Percentiles rank a stretch among this genome's conserved stretches.
These are phyloP conservation scores for Podarcis raffonei DNA, from an alignment of 2,113 vertebrate genomes.

Conservation along the genomic window DNA sequence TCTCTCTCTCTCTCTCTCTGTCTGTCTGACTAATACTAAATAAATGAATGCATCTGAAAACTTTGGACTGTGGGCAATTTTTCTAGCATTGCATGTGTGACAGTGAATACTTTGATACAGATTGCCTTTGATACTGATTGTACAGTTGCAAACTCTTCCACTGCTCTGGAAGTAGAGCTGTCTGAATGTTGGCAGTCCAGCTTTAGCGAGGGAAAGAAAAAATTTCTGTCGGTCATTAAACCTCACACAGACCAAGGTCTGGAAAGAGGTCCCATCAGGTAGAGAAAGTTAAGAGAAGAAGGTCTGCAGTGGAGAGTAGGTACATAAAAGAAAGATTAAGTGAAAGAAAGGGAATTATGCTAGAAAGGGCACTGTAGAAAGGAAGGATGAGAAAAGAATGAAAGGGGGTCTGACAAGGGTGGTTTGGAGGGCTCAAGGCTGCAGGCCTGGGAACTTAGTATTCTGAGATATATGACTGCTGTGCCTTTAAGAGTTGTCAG, in stretches of 20 bases:
- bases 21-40: background rate
- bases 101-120: background rate
- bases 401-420: too few relatives aligned
- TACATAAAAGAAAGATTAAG: background rate
- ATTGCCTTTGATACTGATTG: background rate
- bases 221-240: background rate
- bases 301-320: background rate
- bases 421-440: background rate
- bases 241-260: background rate
- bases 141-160: background rate
- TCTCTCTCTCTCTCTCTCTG: background rate
- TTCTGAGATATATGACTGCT: background rate
- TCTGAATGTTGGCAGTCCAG: background rate
- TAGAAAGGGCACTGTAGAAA: background rate
- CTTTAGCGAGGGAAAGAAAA: background rate
- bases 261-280: background rate
- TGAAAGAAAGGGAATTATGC: too few relatives aligned
- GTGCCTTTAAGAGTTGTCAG: background rate
- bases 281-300: background rate
- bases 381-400: background rate
- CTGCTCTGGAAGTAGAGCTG: background rate
- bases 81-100: background rate
- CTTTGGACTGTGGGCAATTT: background rate
- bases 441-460: background rate
- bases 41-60: conserved; percentile 7